These are phyloP conservation scores for Amblyopsis hoosieri DNA, from an alignment of 2,797 vertebrate species.

Conservation along the genomic window DNA sequence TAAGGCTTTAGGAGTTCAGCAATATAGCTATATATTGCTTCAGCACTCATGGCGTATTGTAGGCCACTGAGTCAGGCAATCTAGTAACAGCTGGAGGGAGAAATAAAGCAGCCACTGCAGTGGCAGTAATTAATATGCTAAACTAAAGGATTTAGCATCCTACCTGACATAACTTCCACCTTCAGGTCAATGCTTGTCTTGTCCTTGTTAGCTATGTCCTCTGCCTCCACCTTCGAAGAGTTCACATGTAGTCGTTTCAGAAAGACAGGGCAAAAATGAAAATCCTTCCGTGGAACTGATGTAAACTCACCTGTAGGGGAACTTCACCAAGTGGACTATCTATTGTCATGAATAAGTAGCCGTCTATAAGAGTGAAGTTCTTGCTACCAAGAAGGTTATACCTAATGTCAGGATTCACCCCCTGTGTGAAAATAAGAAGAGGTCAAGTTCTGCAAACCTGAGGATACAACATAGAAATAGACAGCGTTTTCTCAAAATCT, in stretches of 20 bases:
- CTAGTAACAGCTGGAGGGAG: too few species aligned
- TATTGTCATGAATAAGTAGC: slow-evolving; percentile 72
- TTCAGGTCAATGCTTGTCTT: slow-evolving; percentile 31
- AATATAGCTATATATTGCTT: too few species aligned
- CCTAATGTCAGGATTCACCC: slow-evolving; percentile 78
- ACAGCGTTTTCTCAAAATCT: not conserved
- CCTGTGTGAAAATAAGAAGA: slow-evolving; percentile 65
- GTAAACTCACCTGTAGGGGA: slow-evolving; percentile 59
- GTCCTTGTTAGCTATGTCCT: slow-evolving; percentile 56
- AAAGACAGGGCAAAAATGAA: not conserved
- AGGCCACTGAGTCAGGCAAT: too few species aligned
- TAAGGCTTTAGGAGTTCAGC: too few species aligned
- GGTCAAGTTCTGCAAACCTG: not conserved
- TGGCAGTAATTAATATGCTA: not conserved
- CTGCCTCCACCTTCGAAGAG: slow-evolving; percentile 62
- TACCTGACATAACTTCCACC: slow-evolving; percentile 69
- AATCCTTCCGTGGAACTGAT: not conserved
- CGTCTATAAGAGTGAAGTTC: slow-evolving; percentile 65
- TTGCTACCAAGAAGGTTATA: slow-evolving; percentile 68
- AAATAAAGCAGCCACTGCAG: not conserved
- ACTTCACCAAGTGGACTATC: slow-evolving; percentile 25
- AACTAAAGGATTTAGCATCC: slow-evolving; percentile 4
- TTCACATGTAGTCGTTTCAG: not conserved
- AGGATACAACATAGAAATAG: not conserved
- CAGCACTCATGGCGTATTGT: too few species aligned